A percentile compares a stretch with the other conserved stretches of the same genome.
Evolutionary conservation across 2,113 vertebrate genomes (phyloP).

Genomic region (Okapia johnstoni): DNA sequence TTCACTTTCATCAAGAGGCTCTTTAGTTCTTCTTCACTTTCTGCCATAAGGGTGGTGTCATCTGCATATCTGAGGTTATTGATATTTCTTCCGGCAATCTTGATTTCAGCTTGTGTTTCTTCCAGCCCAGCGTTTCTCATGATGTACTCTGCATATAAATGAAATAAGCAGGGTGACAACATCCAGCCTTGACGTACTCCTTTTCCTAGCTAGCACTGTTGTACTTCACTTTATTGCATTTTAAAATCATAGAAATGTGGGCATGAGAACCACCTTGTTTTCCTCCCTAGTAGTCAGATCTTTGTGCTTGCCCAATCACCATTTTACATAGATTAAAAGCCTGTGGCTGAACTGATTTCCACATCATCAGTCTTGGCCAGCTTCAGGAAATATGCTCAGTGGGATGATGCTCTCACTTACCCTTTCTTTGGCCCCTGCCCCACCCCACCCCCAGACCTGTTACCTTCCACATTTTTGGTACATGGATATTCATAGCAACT

Average conservation of each 20-base stretch:
- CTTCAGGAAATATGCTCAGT: not conserved
- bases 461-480: not conserved
- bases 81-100: too few species aligned
- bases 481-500: not conserved
- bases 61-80: too few species aligned
- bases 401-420: not conserved
- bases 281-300: not conserved
- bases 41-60: too few species aligned
- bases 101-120: too few species aligned
- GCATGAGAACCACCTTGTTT: not conserved
- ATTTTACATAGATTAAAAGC: not conserved
- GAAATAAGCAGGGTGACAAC: too few species aligned
- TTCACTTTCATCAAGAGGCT: too few species aligned
- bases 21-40: too few species aligned
- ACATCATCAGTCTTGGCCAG: not conserved
- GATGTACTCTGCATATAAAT: too few species aligned
- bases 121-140: too few species aligned
- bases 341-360: rapidly evolving
- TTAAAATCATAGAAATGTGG: not conserved
- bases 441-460: rapidly evolving
- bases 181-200: too few species aligned
- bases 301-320: not conserved
- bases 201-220: not conserved
- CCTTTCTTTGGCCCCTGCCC: not conserved
- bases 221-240: not conserved